Percentiles rank a stretch among this genome's conserved stretches.
phyloP scores from a whole-genome alignment of 2,113 vertebrate genomes.

The Condylura cristata region DNA sequence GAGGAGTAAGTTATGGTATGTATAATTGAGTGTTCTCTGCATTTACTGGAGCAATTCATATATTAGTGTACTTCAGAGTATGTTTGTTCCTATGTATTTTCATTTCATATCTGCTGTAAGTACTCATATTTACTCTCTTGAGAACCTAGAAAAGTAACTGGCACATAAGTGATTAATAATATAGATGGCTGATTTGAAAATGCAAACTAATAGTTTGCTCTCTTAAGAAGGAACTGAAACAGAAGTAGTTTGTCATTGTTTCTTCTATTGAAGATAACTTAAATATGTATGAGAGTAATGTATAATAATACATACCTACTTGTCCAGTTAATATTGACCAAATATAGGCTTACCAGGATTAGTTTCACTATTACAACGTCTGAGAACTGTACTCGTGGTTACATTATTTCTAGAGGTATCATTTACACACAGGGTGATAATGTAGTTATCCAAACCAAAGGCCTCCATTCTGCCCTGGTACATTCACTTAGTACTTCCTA shows the following conservation, averaged over 20 bases:
- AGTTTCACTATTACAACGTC: background rate
- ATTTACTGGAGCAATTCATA: background rate
- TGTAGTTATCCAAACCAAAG: background rate
- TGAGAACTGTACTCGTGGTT: background rate
- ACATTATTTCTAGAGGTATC: background rate
- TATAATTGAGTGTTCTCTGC: background rate
- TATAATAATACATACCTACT: background rate
- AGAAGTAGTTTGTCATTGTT: background rate
- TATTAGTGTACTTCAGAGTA: background rate
- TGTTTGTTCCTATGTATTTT: background rate
- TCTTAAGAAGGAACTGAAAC: constrained; percentile 23
- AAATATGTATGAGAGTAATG: constrained; percentile 13
- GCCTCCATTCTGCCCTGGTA: background rate
- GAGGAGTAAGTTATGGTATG: background rate
- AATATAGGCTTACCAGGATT: background rate
- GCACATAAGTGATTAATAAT: background rate
- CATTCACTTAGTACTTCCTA: background rate
- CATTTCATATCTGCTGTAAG: background rate
- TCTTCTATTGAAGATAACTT: background rate
- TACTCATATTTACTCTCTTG: background rate
- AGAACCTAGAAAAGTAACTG: background rate
- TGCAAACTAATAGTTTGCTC: background rate
- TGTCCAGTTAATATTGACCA: background rate
- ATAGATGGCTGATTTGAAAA: constrained; percentile 1
- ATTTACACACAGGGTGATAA: background rate